A percentile compares a stretch with the other conserved stretches of the same genome.
Evolutionary conservation across 2,113 vertebrate genomes (phyloP).

Genomic region (Gallinago media): DNA sequence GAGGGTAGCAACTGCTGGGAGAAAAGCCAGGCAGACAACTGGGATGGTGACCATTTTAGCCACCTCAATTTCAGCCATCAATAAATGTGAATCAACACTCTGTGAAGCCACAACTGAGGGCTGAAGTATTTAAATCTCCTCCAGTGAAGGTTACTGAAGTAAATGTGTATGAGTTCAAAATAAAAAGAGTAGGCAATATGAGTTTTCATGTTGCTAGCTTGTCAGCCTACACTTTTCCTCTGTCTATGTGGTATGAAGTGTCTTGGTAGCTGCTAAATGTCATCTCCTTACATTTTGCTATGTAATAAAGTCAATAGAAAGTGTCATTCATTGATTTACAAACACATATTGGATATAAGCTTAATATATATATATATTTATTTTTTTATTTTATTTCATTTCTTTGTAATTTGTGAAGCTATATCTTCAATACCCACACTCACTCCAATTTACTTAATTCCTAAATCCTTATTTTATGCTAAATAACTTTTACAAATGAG

Average conservation of each 20-base stretch:
- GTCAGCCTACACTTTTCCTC: not conserved
- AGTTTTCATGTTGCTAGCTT: not conserved
- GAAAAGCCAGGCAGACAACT: not conserved
- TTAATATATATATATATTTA: not conserved
- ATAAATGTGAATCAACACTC: not conserved
- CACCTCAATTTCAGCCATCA: not conserved
- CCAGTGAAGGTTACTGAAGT: not conserved
- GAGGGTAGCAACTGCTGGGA: not conserved
- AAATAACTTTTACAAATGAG: not conserved
- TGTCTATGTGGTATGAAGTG: not conserved
- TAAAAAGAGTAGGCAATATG: not conserved
- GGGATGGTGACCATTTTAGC: not conserved
- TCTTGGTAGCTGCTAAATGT: not conserved
- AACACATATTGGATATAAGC: not conserved
- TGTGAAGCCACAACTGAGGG: not conserved
- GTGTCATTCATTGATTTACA: not conserved
- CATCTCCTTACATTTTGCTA: not conserved
- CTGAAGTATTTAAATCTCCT: not conserved
- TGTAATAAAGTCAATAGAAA: not conserved
- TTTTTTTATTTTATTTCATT: not conserved
- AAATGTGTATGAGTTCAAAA: not conserved
- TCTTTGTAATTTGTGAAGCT: not conserved
- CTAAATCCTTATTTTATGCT: not conserved
- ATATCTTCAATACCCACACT: not conserved
- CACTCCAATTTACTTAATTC: not conserved